phyloP scores from a whole-genome alignment of 1,140 invertebrate genomes.

The Pseudoatta argentina region DNA sequence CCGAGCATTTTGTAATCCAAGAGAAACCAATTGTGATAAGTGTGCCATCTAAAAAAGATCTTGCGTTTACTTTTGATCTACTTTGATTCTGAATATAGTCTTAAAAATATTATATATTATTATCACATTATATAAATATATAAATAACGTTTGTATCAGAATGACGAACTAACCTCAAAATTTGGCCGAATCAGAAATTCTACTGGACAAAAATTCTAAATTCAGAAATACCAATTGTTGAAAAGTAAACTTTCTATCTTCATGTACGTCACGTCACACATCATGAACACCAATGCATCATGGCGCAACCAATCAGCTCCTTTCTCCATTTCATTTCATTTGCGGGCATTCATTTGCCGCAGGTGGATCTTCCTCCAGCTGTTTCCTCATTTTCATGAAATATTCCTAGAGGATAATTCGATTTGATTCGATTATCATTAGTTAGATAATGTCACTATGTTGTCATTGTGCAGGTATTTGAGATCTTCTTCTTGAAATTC shows the following conservation, averaged over 20 bases:
- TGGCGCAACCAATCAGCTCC: too few species aligned
- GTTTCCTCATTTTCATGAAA: background rate
- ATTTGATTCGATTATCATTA: background rate
- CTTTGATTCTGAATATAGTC: background rate
- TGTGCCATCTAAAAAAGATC: slow-evolving; percentile 35
- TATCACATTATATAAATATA: background rate
- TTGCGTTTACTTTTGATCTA: background rate
- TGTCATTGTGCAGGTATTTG: background rate
- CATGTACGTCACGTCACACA: too few species aligned
- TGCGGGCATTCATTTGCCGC: too few species aligned
- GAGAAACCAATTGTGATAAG: slow-evolving; percentile 30
- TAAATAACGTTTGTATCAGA: background rate
- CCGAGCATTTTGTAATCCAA: slow-evolving; percentile 30
- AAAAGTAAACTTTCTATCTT: too few species aligned
- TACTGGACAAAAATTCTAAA: background rate
- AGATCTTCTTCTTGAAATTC: background rate
- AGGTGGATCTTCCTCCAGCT: background rate
- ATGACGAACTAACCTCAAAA: background rate
- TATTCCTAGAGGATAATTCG: background rate
- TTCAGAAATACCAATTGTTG: too few species aligned
- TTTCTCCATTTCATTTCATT: background rate
- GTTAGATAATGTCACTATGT: background rate
- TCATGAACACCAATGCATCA: too few species aligned
- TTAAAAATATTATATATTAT: slow-evolving; percentile 7
- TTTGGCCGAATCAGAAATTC: background rate